Evolutionary conservation across 2,888 invertebrate genomes (phyloP), one percentile per base, ranked within the genome.

Genomic region (Aspidiotus rigidus): DNA sequence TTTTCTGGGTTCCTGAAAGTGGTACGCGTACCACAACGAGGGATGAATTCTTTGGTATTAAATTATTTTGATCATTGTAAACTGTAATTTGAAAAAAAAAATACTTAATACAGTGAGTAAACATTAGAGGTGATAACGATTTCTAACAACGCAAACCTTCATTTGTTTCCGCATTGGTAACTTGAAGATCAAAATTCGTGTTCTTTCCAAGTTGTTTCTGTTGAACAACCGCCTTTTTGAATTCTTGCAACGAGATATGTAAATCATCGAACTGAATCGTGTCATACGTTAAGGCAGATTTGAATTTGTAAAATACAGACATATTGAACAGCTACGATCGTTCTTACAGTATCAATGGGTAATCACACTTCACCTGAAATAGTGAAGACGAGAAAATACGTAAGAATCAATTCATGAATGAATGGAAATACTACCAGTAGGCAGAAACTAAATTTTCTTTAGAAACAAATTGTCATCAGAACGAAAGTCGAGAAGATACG

Each of bases 281-380:
- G 78, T 97, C 95, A 81, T 90, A 95, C 79, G 96, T 93, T 77
- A 93, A 83, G 72, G 93, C 90, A 77, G 95, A 94, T 82, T 97
- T 97, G 79, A 99, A 98, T 80, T 98, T 98, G 81, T 97, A 99
- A 80, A 98, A 97, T 74, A 99, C 93, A 77, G 95, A 96, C 89
- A 94, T 94, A 28, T 28, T 28, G 28, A 28, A 28, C 28, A 5
- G 28, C 28, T 28, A 28, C 28, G 28, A 28, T 28, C 28, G 28
- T 28, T 28, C 28, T 28, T 28, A 28, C 28, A 28, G 28, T 28
- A 28, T 28, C 28, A 28, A 28, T 5, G 28, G 28, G 28, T 28
- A 28, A 28, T 28, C 28, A 5, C 28, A 28, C 28, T 28, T 28
- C 28, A 28, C 28, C 28, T 28, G 28, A 5, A 28, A 28, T 1